These are phyloP conservation scores for Sinocyclocheilus anophthalmus DNA, from an alignment of 2,113 vertebrate genomes.

Conservation along the genomic window DNA sequence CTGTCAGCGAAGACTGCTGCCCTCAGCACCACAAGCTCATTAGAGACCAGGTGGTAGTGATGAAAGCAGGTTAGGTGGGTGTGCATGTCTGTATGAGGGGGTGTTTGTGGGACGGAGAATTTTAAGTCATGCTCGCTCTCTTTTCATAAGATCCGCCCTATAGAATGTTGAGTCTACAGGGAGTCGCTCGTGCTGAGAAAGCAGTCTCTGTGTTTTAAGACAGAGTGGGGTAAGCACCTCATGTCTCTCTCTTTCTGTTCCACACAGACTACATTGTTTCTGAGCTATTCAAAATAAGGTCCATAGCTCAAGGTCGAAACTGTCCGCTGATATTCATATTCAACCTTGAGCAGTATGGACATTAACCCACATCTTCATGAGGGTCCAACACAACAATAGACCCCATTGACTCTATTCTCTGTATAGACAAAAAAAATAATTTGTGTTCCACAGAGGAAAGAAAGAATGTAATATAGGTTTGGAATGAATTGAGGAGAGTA, in stretches of 20 bases:
- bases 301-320: slow-evolving; percentile 5
- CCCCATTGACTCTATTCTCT: neutral
- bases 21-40: slow-evolving; percentile 69
- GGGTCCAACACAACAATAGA: neutral
- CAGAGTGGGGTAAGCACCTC: neutral
- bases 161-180: slow-evolving; percentile 35
- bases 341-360: neutral
- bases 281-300: neutral
- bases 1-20: slow-evolving; percentile 71
- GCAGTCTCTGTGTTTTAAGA: slow-evolving; percentile 37
- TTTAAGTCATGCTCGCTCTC: slow-evolving; percentile 14
- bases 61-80: slow-evolving; percentile 58
- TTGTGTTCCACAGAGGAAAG: neutral
- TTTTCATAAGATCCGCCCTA: neutral
- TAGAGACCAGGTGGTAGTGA: slow-evolving; percentile 69
- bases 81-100: slow-evolving; percentile 61
- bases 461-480: neutral
- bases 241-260: neutral
- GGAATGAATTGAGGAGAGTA: neutral
- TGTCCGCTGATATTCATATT: neutral
- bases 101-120: slow-evolving; percentile 24
- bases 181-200: slow-evolving; percentile 39
- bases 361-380: neutral
- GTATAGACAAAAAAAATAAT: neutral
- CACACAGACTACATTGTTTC: slow-evolving; percentile 30